phyloP scores from a whole-genome alignment of 2,113 vertebrate genomes.

The Castor canadensis region DNA sequence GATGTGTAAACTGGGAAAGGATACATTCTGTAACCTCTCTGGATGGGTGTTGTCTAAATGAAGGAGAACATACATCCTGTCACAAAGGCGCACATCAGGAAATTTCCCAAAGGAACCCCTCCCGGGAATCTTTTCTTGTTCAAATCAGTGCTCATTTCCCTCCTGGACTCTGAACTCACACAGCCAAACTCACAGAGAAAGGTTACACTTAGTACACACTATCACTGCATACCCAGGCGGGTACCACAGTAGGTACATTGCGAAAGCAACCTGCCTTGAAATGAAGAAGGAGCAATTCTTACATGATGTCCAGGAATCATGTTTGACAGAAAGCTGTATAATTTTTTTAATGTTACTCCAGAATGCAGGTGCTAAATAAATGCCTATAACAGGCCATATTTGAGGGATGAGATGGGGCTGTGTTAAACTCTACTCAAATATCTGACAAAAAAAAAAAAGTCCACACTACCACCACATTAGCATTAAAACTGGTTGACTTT shows the following conservation, averaged over 20 bases:
- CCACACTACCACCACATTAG: background rate
- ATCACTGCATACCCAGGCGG: background rate
- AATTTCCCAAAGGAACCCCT: background rate
- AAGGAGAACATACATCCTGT: background rate
- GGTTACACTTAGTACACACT: background rate
- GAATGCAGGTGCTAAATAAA: constrained; percentile 21
- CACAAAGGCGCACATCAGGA: background rate
- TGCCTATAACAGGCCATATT: background rate
- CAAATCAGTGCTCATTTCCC: background rate
- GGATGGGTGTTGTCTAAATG: background rate
- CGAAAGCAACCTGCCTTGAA: background rate
- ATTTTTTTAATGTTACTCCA: background rate
- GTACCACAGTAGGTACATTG: background rate
- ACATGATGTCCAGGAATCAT: background rate
- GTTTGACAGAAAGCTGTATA: background rate
- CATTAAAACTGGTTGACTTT: background rate
- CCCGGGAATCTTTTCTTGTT: background rate
- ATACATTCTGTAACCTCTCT: background rate
- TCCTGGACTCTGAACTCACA: background rate
- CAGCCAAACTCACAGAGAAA: background rate
- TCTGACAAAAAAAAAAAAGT: background rate
- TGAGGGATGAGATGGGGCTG: background rate
- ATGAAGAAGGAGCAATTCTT: background rate
- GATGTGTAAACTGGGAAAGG: background rate
- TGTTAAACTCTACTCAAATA: constrained; percentile 1